phyloP scores from a whole-genome alignment of 37 sponge, comb jelly and placozoan species.

The Axinella damicornis region DNA sequence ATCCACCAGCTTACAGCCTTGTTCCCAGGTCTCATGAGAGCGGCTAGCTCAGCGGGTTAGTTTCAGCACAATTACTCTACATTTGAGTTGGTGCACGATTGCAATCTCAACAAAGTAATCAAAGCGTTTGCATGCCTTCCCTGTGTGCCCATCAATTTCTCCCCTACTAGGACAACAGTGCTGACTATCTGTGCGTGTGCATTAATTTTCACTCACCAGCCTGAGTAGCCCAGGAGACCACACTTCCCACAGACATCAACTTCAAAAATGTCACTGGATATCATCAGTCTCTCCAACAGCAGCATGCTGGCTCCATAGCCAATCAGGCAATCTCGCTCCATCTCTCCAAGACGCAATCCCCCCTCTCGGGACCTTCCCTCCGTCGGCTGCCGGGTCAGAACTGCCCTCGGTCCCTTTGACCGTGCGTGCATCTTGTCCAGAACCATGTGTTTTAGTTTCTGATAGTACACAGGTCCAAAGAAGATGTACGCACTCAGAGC shows the following conservation, averaged over 20 bases:
- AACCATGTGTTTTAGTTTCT: constrained; percentile 99
- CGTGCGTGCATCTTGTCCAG: constrained; percentile 99
- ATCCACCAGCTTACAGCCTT: no score
- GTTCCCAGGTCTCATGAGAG: no score
- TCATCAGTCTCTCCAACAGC: constrained; percentile 96
- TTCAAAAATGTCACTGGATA: constrained; percentile 95
- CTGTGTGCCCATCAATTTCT: no score
- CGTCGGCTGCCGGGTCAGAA: constrained; percentile 97
- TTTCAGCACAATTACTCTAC: no score
- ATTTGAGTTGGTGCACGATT: no score
- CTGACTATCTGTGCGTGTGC: no score
- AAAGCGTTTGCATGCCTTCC: no score
- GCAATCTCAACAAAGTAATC: no score
- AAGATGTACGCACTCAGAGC: constrained; percentile 93
- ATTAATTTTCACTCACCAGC: constrained; percentile 72
- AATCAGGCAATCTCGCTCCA: constrained; percentile 99
- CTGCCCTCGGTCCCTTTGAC: constrained; percentile 94
- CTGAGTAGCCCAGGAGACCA: constrained; percentile 95
- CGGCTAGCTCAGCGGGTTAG: no score
- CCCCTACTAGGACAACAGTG: no score
- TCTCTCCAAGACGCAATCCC: constrained; percentile 97
- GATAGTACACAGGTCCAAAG: constrained; percentile 99
- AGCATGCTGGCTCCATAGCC: constrained; percentile 99
- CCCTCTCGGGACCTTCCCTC: constrained; percentile 98
- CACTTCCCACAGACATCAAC: constrained; percentile 96